phyloP scores from a whole-genome alignment of 2,113 vertebrate genomes.

The Coregonus clupeaformis region DNA sequence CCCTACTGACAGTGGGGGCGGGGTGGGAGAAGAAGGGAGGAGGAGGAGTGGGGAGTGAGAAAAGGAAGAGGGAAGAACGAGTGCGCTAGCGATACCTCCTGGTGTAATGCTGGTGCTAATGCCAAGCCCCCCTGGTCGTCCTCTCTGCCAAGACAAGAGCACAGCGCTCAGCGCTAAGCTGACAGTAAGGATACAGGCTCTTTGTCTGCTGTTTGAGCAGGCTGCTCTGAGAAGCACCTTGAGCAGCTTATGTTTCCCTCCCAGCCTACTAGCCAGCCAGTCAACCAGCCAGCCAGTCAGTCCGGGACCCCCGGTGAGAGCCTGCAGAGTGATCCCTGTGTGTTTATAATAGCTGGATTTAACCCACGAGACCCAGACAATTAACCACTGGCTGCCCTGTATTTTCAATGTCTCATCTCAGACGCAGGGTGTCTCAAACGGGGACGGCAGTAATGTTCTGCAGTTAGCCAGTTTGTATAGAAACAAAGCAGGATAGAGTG shows the following conservation, averaged over 20 bases:
- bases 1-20: slow-evolving; percentile 41
- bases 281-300: background rate
- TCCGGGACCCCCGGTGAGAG: background rate
- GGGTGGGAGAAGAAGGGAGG: slow-evolving; percentile 5
- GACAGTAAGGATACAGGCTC: slow-evolving; percentile 23
- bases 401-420: background rate
- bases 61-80: slow-evolving; percentile 8
- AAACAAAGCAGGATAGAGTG: background rate
- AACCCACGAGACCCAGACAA: background rate
- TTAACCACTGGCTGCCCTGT: background rate
- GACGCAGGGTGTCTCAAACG: no score
- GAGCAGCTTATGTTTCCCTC: background rate
- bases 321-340: slow-evolving; percentile 16
- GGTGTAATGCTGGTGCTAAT: slow-evolving; percentile 22
- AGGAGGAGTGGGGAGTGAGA: background rate
- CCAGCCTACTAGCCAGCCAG: no score
- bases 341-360: background rate
- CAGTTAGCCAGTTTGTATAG: background rate
- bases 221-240: slow-evolving; percentile 7
- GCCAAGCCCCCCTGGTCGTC: slow-evolving; percentile 10
- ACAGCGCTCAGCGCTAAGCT: slow-evolving; percentile 31
- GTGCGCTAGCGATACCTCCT: slow-evolving; percentile 1
- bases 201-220: slow-evolving; percentile 38
- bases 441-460: no score
- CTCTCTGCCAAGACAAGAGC: slow-evolving; percentile 45